phyloP scores from a whole-genome alignment of 2,888 invertebrate species.

The Ceratothoa steindachneri region DNA sequence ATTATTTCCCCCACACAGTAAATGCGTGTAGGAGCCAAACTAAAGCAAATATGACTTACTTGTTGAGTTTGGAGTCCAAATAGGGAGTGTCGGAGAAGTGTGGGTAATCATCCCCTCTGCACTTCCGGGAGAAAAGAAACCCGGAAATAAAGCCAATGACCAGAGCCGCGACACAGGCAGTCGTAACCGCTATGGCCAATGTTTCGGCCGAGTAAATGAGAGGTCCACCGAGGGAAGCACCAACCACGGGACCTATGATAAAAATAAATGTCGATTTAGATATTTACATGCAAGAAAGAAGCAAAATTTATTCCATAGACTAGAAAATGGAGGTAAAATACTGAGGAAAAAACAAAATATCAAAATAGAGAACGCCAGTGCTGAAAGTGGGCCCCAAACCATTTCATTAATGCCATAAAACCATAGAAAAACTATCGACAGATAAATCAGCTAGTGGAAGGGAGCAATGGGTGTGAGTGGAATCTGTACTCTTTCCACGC shows the following conservation, averaged over 20 bases:
- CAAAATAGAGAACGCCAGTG: too few relatives aligned
- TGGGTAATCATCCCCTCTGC: slow-evolving; percentile 68
- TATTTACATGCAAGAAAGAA: too few relatives aligned
- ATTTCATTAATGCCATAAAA: too few relatives aligned
- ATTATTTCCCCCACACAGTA: too few relatives aligned
- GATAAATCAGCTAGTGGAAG: too few relatives aligned
- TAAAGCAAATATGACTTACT: slow-evolving; percentile 34
- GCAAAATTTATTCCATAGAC: too few relatives aligned
- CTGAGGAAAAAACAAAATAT: background rate
- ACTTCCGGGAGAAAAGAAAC: slow-evolving; percentile 73
- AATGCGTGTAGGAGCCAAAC: too few relatives aligned
- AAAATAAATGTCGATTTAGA: too few relatives aligned
- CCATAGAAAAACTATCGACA: too few relatives aligned
- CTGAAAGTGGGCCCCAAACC: too few relatives aligned
- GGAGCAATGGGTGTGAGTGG: too few relatives aligned
- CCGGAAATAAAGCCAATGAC: slow-evolving; percentile 79
- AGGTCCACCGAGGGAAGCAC: slow-evolving; percentile 38
- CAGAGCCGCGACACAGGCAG: slow-evolving; percentile 73
- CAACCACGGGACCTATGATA: slow-evolving; percentile 39
- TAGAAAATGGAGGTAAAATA: background rate
- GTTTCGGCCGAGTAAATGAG: slow-evolving; percentile 74
- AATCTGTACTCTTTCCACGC: too few relatives aligned
- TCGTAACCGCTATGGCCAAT: slow-evolving; percentile 72
- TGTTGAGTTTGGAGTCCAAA: slow-evolving; percentile 45
- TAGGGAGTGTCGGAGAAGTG: slow-evolving; percentile 47